Base-by-base conservation (phyloP, 2,797 vertebrate species). In the Sebastes hopkinsi region DNA sequence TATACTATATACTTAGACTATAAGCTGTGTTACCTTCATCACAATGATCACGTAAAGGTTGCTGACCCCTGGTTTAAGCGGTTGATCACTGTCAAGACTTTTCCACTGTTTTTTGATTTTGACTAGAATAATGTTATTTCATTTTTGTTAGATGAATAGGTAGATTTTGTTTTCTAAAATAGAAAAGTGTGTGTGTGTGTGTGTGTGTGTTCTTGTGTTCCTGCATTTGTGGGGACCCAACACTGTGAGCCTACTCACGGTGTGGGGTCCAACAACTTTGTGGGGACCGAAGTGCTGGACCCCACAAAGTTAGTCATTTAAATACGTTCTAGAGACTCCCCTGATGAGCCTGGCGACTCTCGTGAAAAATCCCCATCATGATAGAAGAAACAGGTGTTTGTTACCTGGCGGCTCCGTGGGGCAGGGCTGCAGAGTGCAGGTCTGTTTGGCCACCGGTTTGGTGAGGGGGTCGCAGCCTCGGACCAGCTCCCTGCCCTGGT, bases 381-480 rank as follows among this genome's bases (percentile, higher is more conserved):
- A 18, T 18, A 46, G 42, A 46, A 18, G 16, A 46, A 46, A 18
- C 42, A 55, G 50, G 50, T 3, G 93, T 94, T 93, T 4, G 93
- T 94, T 93, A 99, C 98, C 98, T 96, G 98, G 98, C 1, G 98
- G 97, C 85, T 99, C 97, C 0, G 98, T 99, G 80, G 98, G 98
- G 78, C 98, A 99, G 61, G 97, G 95, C 88, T 98, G 97, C 34
- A 99, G 95, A 67, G 98, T 97, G 1, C 98, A 99, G 52, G 97
- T 97, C 94, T 99, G 98, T 67, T 98, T 98, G 86, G 97, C 96
- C 1, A 99, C 97, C 0, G 98, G 98, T 78, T 98, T 99, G 88
- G 98, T 96, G 75, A 99, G 94, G 0, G 97, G 97, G 93, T 99
- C 98, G 0, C 98, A 99, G 84, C 98, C 98, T 1, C 98, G 95